Percentiles rank a stretch among this genome's conserved stretches.
phyloP scores from a whole-genome alignment of 2,113 vertebrate species.

The Echinops telfairi region DNA sequence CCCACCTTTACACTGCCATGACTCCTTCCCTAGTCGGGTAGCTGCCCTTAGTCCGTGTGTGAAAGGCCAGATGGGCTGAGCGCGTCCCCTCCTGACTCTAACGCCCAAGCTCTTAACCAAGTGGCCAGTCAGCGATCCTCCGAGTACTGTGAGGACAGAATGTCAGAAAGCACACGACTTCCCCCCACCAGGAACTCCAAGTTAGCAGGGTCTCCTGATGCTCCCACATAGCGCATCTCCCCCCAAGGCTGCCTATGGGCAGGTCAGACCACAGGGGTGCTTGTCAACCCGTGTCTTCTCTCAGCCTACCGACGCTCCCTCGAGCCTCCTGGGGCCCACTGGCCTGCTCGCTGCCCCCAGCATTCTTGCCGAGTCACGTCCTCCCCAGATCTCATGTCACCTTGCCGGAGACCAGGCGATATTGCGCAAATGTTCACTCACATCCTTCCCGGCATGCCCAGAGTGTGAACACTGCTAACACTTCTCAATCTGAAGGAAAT shows the following conservation, averaged over 20 bases:
- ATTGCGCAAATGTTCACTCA: conserved; percentile 64
- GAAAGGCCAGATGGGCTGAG: not conserved
- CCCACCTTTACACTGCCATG: not conserved
- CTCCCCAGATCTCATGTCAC: conserved; percentile 60
- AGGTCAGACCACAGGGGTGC: not conserved
- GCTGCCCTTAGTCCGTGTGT: not conserved
- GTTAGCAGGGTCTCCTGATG: not conserved
- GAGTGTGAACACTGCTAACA: conserved; percentile 79
- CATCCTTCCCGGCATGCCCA: conserved; percentile 70
- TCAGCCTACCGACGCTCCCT: not conserved
- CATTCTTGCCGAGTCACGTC: conserved; percentile 63
- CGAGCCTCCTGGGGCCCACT: not conserved
- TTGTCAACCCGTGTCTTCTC: not conserved
- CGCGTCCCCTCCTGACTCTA: not conserved
- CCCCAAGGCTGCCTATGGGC: not conserved
- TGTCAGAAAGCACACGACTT: conserved; percentile 25
- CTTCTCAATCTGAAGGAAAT: conserved; percentile 86
- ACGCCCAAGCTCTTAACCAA: not conserved
- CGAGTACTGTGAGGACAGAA: not conserved
- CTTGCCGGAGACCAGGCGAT: not conserved
- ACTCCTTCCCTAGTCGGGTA: not conserved
- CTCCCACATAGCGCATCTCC: not conserved
- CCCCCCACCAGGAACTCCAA: not conserved
- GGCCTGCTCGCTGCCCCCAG: not conserved
- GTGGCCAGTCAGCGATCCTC: not conserved